These are phyloP conservation scores for Sula dactylatra DNA, from an alignment of 2,113 vertebrate genomes.

Conservation along the genomic window DNA sequence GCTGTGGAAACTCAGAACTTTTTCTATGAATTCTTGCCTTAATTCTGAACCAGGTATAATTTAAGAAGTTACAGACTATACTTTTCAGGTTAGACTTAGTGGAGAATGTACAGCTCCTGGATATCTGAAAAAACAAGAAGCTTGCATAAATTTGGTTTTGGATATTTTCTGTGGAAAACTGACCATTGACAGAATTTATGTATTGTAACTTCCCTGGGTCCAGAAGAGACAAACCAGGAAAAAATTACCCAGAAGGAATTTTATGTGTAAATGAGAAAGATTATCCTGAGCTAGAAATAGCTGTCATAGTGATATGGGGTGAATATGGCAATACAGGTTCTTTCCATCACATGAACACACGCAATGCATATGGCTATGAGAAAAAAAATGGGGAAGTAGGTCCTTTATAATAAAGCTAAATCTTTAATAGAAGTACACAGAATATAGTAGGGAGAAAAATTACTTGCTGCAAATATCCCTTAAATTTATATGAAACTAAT, in stretches of 20 bases:
- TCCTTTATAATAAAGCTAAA: not conserved
- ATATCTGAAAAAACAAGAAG: not conserved
- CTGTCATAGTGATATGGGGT: not conserved
- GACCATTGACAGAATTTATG: not conserved
- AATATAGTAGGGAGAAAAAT: not conserved
- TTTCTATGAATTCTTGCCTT: not conserved
- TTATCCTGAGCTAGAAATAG: not conserved
- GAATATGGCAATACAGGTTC: not conserved
- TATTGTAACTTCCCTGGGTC: not conserved
- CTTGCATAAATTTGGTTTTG: not conserved
- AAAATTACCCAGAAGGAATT: not conserved
- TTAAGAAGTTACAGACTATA: not conserved
- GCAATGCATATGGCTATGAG: not conserved
- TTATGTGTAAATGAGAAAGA: not conserved
- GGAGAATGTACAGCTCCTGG: not conserved
- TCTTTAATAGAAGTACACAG: not conserved
- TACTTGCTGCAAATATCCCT: not conserved
- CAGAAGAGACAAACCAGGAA: not conserved
- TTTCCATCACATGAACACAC: not conserved
- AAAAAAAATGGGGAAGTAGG: not conserved
- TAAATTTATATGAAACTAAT: not conserved
- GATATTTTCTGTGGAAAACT: not conserved
- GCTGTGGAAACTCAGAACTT: not conserved
- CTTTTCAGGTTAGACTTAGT: not conserved
- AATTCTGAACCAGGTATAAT: not conserved